Base-by-base conservation (phyloP, 2,797 vertebrate species). In the Falco biarmicus region DNA sequence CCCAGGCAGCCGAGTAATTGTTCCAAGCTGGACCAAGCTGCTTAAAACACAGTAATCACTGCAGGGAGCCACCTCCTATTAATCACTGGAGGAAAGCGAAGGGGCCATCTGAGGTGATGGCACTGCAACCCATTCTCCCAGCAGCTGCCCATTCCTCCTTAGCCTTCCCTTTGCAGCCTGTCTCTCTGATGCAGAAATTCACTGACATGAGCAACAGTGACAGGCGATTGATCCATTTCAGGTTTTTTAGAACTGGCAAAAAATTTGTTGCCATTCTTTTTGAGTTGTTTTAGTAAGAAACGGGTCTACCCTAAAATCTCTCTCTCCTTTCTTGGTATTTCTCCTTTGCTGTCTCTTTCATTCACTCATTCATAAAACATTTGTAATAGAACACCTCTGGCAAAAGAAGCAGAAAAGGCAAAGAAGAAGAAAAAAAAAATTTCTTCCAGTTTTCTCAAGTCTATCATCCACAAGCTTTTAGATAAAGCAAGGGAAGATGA, bases 31-130 rank as follows among this genome's bases (percentile, higher is more conserved):
- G 71, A 95, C 92, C 95, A 95, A 96, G 94, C 87, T 61, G 85
- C 96, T 96, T 95, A 96, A 93, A 89, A 82, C 57, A 88, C 54
- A 83, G 50, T 95, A 91, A 97, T 95, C 87, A 61, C 60, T 66
- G 74, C 70, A 87, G 63, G 74, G n/a, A 96, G 32, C 66, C 80
- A 76, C 51, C 65, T 94, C 88, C 75, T 80, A 31, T 76, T 87
- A 92, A 96, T 95, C 84, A 89, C 63, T 79, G 37, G 47, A 48
- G 43, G 66, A 91, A 87, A 68, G 75, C 34, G 1, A 69, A 78
- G 69, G 51, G 90, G 85, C 73, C 83, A 81, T 81, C 50, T 54
- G n/a, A 93, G 96, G 94, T 93, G 94, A 95, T 24, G 45, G 54
- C 75, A 56, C 65, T 78, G 76, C 0, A 0, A 81, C 54, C 69